Conservation (phyloP, 2,888 invertebrate species). For the Neoitamus cyanurus region DNA sequence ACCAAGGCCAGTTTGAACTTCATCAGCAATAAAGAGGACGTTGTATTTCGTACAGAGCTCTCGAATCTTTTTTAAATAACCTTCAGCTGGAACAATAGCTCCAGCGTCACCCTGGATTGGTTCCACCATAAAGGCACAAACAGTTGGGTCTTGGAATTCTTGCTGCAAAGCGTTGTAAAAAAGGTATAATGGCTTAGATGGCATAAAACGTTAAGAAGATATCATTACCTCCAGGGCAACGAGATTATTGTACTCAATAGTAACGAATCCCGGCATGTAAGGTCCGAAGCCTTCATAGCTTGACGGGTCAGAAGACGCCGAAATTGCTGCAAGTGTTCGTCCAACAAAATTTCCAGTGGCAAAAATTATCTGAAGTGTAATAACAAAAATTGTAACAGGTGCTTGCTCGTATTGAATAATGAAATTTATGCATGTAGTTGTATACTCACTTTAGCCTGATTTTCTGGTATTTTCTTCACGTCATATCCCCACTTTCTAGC, state of each 20-base stretch:
- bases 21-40: constrained; percentile 94
- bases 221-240: constrained; percentile 77
- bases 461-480: constrained; percentile 83
- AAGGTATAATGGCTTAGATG: too few relatives aligned
- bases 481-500: constrained; percentile 94
- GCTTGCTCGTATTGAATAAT: neutral
- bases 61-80: constrained; percentile 84
- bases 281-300: constrained; percentile 91
- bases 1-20: constrained; percentile 93
- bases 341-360: constrained; percentile 97
- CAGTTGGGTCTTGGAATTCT: constrained; percentile 80
- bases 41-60: constrained; percentile 89
- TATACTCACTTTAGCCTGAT: constrained; percentile 75
- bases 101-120: constrained; percentile 98
- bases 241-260: constrained; percentile 89
- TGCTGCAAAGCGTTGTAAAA: constrained; percentile 66
- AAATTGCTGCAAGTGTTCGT: constrained; percentile 88
- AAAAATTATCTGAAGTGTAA: constrained; percentile 74
- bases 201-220: neutral
- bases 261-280: constrained; percentile 89
- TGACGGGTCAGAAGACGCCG: constrained; percentile 87
- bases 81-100: constrained; percentile 86
- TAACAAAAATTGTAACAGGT: neutral
- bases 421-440: too few relatives aligned
- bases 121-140: constrained; percentile 96